Base-by-base conservation (phyloP, 2,888 invertebrate genomes). In the Autographa gamma region DNA sequence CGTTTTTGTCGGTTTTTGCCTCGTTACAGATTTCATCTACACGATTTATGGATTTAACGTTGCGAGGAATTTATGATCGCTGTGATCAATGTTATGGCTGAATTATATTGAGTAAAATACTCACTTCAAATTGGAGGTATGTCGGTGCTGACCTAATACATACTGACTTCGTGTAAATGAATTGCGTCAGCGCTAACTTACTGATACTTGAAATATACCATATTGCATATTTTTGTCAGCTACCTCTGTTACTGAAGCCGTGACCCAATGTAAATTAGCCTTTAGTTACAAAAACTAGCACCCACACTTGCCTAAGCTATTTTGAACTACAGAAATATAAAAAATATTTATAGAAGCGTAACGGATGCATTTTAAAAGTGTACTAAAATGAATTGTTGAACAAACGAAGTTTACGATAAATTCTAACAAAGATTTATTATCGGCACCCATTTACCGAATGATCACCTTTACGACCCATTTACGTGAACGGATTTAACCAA, bases 381-480 rank as follows among this genome's bases (percentile, higher is more conserved):
- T 19, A 56, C 25, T 56, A 56, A 56, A 56, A 56, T 56, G 54
- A 56, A 56, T 56, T 56, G 54, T 19, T 61, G 63, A 70, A 66
- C 69, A 69, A 69, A 79, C 80, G 71, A 52, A 43, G n/a, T 54
- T 69, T 66, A 32, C 60, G 56, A 34, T 16, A 62, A 75, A 64
- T 60, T 63, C 76, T 71, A 76, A 79, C 67, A 76, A 76, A 77
- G 60, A 54, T 59, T 19, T 76, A 32, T 80, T 72, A 54, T 64
- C 19, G 31, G 76, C 67, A 58, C 31, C 64, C 25, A n/a, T 58
- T 66, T 48, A 59, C 6, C 38, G 52, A 65, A 25, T 38, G 52
- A 34, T 66, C 65, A 66, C 65, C 77, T 72, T 80, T 43, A 80
- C 32, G 72, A 77, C 65, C 68, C 58, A 80, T 68, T 76, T 80